Evolutionary conservation across 2,113 vertebrate genomes (phyloP), one percentile per base, ranked within the genome.

Genomic region (Dasyornis broadbenti): DNA sequence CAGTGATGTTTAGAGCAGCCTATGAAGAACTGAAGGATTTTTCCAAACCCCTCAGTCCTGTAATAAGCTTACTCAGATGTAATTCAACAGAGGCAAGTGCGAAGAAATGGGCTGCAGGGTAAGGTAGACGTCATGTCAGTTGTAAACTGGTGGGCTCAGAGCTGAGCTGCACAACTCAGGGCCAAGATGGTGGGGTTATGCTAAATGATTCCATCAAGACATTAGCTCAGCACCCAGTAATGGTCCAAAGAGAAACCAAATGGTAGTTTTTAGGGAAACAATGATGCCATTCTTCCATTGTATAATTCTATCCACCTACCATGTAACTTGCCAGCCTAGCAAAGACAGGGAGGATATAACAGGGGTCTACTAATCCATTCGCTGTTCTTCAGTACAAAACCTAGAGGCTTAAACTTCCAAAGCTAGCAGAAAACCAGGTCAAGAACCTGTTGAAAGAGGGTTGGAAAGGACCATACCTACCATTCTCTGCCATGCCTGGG

Each of bases 51-150:
- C 20, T 56, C 33, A 68, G 13, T 61, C 31, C 24, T 31, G 9
- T 24, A 53, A 61, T 16, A 56, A 53, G 21, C 35, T 47, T 35
- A 11, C 16, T 11, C 40, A 60, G 54, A 39, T 21, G 10, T 56
- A 77, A 65, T 60, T 69, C 14, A 60, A 4, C 4, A 50, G 45
- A 56, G 23, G 15, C 57, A 77, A 42, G 16, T 6, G 21, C 1
- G 11, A 84, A 77, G 33, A 22, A 37, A 9, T 53, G 45, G 10
- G 7, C 28, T 56, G 23, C 14, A 13, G 28, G 24, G 23, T 11
- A 72, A 66, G 54, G 19, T 7, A 23, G 7, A 4, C 0, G 0
- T 45, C 1, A 2, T 19, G 49, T 28, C 35, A 65, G 0, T 37
- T 44, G 40, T 35, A 44, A 91, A 75, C 71, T 44, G 8, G 35